Conservation (phyloP, 2,113 vertebrate species). For the Gnathonemus longibarbis region DNA sequence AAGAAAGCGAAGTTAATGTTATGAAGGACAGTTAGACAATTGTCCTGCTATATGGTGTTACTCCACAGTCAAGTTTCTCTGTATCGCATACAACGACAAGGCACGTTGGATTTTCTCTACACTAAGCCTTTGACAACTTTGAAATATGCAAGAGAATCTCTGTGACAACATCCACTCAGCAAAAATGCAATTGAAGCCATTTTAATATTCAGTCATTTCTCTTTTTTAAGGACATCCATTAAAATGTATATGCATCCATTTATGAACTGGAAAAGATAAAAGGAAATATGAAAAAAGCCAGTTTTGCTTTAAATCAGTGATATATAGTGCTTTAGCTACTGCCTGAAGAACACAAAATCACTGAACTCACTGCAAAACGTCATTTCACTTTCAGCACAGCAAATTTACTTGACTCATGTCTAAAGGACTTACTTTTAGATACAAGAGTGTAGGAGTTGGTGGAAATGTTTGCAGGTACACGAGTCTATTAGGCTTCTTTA, state of each 20-base stretch:
- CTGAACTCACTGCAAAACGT: slow-evolving; percentile 47
- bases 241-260: slow-evolving; percentile 38
- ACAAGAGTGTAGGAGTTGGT: slow-evolving; percentile 21
- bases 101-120: slow-evolving; percentile 27
- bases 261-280: slow-evolving; percentile 45
- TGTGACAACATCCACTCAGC: slow-evolving; percentile 40
- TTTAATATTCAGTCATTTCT: slow-evolving; percentile 50
- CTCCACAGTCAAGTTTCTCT: neutral
- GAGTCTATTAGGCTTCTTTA: slow-evolving; percentile 1
- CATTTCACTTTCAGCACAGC: slow-evolving; percentile 43
- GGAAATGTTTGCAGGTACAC: slow-evolving; percentile 33
- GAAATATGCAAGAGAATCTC: slow-evolving; percentile 35
- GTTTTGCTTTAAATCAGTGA: slow-evolving; percentile 48
- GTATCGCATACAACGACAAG: neutral
- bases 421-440: slow-evolving; percentile 47
- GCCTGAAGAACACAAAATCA: slow-evolving; percentile 47
- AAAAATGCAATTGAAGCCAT: slow-evolving; percentile 39
- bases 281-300: slow-evolving; percentile 40
- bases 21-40: neutral
- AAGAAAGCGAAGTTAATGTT: neutral
- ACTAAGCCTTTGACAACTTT: slow-evolving; percentile 13
- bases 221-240: slow-evolving; percentile 39
- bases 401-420: slow-evolving; percentile 32
- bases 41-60: neutral
- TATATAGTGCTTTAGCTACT: slow-evolving; percentile 55